Evolutionary conservation across 1,140 invertebrate species (phyloP).

Genomic region (Hyles vespertilio): DNA sequence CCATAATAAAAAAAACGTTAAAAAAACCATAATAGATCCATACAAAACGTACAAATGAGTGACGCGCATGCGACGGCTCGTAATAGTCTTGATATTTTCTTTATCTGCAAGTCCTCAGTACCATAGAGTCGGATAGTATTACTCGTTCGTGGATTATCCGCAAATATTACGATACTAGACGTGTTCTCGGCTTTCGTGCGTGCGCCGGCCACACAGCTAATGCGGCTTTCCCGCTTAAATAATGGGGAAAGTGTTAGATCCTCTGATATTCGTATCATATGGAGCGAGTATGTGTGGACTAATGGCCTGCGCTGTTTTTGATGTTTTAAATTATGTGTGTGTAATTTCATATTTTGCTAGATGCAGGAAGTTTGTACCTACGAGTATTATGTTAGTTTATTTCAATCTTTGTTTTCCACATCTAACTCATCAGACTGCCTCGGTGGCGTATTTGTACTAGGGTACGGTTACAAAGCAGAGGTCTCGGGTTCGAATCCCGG

Average conservation of each 20-base stretch:
- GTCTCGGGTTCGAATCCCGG: no score
- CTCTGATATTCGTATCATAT: constrained; percentile 2
- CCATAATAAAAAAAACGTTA: no score
- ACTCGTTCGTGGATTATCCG: constrained; percentile 68
- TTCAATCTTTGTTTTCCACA: no score
- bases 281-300: constrained; percentile 14
- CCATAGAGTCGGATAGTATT: constrained; percentile 42
- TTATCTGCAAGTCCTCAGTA: constrained; percentile 55
- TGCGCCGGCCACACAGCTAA: background rate
- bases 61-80: constrained; percentile 56
- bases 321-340: no score
- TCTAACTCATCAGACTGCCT: no score
- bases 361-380: no score
- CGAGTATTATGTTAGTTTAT: no score
- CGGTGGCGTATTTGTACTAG: no score
- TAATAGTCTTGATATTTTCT: constrained; percentile 72
- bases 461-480: no score
- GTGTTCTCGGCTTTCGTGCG: constrained; percentile 27
- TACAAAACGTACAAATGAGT: constrained; percentile 26
- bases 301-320: no score
- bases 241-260: no score
- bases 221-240: constrained; percentile 13
- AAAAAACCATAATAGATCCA: constrained; percentile 20
- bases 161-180: constrained; percentile 36
- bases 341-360: no score